Evolutionary conservation across 2,797 vertebrate genomes (phyloP), one percentile per base, ranked within the genome.

Genomic region (Loris lydekkerianus): DNA sequence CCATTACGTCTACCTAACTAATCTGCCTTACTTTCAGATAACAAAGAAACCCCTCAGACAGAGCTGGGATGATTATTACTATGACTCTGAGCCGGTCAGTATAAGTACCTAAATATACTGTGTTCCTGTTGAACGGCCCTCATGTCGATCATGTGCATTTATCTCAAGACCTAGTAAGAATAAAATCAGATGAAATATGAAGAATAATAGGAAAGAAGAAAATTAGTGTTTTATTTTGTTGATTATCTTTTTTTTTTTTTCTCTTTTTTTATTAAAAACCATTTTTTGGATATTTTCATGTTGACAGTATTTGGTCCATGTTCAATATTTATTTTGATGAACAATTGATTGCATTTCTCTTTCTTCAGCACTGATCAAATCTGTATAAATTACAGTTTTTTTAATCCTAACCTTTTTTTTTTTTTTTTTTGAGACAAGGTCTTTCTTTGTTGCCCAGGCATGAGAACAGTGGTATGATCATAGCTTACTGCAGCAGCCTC

Each of bases 61-160:
- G 98, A 99, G 99, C 98, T 99, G 99, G 99, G 99, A 99, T 98
- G 99, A 99, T 97, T 98, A 97, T 99, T 99, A 99, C 99, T 99
- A 98, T 99, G 99, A 99, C 96, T 99, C 99, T 98, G 99, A 99
- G 98, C 99, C 99, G 99, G 99, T 99, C 99, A 99, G 99, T 99
- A 99, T 97, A 65, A 97, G 97, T 97, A 94, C 94, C 92, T 6
- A 0, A 29, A 69, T 97, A 95, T 93, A 95, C 73, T 78, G 4
- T 97, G 92, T 98, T 97, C 96, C 98, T 97, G 91, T 96, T 97
- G 97, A 97, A 93, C 97, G 97, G 89, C 96, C 90, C 69, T 95
- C 63, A 85, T 43, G 34, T 97, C 96, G 86, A 97, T 95, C 61
- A 89, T 91, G 81, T 81, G 63, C n/a, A 92, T 97, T 86, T 91